A percentile compares a stretch with the other conserved stretches of the same genome.
Conservation (phyloP, 2,113 vertebrate species). For the Pteruthius melanotis region DNA sequence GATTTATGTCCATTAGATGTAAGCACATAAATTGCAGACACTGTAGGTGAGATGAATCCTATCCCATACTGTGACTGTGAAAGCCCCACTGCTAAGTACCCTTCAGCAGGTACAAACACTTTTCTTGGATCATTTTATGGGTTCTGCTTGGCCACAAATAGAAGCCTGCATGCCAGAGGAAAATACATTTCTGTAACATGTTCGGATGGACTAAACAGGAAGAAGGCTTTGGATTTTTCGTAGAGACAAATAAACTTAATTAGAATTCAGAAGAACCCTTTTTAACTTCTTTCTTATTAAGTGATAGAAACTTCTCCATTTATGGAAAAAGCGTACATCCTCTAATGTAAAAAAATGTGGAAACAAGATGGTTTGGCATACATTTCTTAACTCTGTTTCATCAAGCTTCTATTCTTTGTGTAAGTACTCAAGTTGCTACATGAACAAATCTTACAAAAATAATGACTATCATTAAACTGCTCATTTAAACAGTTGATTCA, state of each 20-base stretch:
- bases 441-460: constrained; percentile 48
- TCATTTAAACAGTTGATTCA: constrained; percentile 52
- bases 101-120: not conserved
- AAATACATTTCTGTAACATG: not conserved
- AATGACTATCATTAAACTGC: constrained; percentile 49
- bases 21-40: not conserved
- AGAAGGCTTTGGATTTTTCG: not conserved
- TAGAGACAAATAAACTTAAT: not conserved
- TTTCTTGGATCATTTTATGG: not conserved
- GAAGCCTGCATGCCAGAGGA: not conserved
- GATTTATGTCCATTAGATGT: not conserved
- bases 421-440: constrained; percentile 41
- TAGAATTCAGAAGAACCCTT: not conserved
- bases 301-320: not conserved
- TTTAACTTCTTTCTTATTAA: not conserved
- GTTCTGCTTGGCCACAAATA: not conserved
- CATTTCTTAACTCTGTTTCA: constrained; percentile 54
- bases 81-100: accelerated
- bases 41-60: not conserved
- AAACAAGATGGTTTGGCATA: constrained; percentile 31
- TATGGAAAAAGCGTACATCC: constrained; percentile 13
- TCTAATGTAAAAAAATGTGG: not conserved
- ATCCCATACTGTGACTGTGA: not conserved
- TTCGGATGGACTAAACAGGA: not conserved
- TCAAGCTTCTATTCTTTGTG: constrained; percentile 55